Base-by-base conservation (phyloP, 2,888 invertebrate genomes). In the Pseudolycoriella hygida region DNA sequence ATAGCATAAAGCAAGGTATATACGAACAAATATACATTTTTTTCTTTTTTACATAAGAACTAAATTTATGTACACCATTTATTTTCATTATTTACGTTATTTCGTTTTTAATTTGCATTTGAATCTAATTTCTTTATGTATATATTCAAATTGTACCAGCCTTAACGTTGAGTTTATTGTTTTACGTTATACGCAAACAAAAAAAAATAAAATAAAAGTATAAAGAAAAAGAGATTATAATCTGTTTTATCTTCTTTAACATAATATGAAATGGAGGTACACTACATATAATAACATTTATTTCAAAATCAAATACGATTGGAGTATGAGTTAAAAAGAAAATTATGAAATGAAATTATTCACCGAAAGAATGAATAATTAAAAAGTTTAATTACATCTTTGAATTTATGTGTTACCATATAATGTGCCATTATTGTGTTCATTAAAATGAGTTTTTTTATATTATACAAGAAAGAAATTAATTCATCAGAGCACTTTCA, bases 41-140 rank as follows among this genome's bases (percentile, higher is more conserved):
- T 25, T 25, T 25, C 4, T 25, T 25, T 25, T 25, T 25, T 25
- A 25, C 25, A 41, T 41, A 41, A 41, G 41, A 25, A 41, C 41
- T 20, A 41, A 41, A 41, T 41, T 41, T 41, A 41, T 41, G 41
- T 41, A 41, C 30, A 41, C 30, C 20, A 41, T 40, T 40, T 40
- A 40, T 40, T 40, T 40, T 40, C 40, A 40, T 41, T 41, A 41
- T 41, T 41, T 41, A 41, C 41, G 41, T 41, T 41, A 41, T 41
- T 41, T 41, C 41, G 30, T 41, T 41, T 41, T 41, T 41, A 41
- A 41, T 41, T 41, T 41, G 41, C 41, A 41, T 41, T 41, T 41
- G 20, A 41, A 41, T 41, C 41, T 41, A 41, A 41, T 41, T 41
- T 41, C 41, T 41, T 41, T 41, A 41, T 41, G 20, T 25, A 41